Evolutionary conservation across 35 echinoderm and acorn worm genomes (phyloP).

Genomic region (Ophiothrix spiculata): DNA sequence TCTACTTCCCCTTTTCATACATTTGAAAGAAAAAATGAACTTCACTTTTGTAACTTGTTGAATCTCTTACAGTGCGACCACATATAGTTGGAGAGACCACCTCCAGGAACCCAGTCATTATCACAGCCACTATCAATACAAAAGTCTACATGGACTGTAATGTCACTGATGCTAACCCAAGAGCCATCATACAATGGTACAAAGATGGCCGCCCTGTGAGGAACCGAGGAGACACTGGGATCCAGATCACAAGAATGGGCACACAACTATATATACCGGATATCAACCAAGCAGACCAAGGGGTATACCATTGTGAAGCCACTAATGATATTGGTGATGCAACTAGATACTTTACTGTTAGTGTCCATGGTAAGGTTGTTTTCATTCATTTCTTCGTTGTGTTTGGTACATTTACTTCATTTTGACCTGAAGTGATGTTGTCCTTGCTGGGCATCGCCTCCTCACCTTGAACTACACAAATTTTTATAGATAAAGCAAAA

Average conservation of each 20-base stretch:
- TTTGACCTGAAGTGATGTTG: too few relatives aligned
- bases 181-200: constrained; percentile 60
- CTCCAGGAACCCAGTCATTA: constrained; percentile 24
- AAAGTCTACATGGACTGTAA: constrained; percentile 62
- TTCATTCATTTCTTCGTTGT: too few relatives aligned
- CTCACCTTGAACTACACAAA: too few relatives aligned
- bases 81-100: constrained; percentile 84
- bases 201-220: constrained; percentile 33
- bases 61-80: constrained; percentile 56
- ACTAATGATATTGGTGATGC: constrained; percentile 46
- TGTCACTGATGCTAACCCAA: constrained; percentile 78
- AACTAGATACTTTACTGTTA: constrained; percentile 50
- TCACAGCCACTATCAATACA: constrained; percentile 37
- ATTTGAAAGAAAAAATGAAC: neutral
- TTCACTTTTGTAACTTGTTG: neutral
- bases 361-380: constrained; percentile 82
- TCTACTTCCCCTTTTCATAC: neutral
- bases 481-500: too few relatives aligned
- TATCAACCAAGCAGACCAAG: constrained; percentile 50
- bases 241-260: neutral
- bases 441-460: too few relatives aligned
- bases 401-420: too few relatives aligned
- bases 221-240: constrained; percentile 11
- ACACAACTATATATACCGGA: constrained; percentile 55
- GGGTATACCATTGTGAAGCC: constrained; percentile 77